phyloP scores from a whole-genome alignment of 2,888 invertebrate species.

The Dryocosmus kuriphilus region DNA sequence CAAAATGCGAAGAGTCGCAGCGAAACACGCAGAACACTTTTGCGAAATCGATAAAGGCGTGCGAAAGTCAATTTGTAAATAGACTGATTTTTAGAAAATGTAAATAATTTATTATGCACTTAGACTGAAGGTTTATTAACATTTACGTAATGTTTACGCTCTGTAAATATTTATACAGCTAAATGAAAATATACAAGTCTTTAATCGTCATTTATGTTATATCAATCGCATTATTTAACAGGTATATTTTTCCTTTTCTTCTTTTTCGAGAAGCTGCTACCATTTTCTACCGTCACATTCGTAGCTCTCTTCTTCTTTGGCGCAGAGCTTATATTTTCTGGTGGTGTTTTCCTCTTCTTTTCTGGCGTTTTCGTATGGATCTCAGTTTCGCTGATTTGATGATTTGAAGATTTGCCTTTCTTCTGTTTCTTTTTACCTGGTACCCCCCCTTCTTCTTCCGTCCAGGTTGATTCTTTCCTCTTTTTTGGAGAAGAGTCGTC shows the following conservation, averaged over 20 bases:
- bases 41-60: slow-evolving; percentile 2
- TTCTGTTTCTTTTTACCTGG: slow-evolving; percentile 3
- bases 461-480: slow-evolving; percentile 42
- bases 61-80: slow-evolving; percentile 46
- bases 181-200: slow-evolving; percentile 32
- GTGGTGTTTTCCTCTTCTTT: slow-evolving; percentile 43
- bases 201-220: slow-evolving; percentile 9
- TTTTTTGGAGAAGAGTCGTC: slow-evolving; percentile 39
- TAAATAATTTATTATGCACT: slow-evolving; percentile 51
- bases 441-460: slow-evolving; percentile 32
- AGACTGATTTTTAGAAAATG: slow-evolving; percentile 48
- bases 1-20: background rate
- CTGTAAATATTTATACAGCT: slow-evolving; percentile 51
- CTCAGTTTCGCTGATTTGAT: slow-evolving; percentile 6
- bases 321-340: background rate
- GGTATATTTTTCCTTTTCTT: slow-evolving; percentile 61
- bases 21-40: background rate
- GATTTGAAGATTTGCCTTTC: slow-evolving; percentile 36
- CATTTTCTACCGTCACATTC: slow-evolving; percentile 41
- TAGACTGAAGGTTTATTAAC: slow-evolving; percentile 40
- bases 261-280: slow-evolving; percentile 48
- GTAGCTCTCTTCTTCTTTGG: slow-evolving; percentile 42
- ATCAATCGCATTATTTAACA: slow-evolving; percentile 23
- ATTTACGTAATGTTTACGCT: slow-evolving; percentile 44
- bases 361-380: background rate